A percentile compares a stretch with the other conserved stretches of the same genome.
Evolutionary conservation across 1,140 invertebrate species (phyloP).

Genomic region (Neodiprion lecontei): DNA sequence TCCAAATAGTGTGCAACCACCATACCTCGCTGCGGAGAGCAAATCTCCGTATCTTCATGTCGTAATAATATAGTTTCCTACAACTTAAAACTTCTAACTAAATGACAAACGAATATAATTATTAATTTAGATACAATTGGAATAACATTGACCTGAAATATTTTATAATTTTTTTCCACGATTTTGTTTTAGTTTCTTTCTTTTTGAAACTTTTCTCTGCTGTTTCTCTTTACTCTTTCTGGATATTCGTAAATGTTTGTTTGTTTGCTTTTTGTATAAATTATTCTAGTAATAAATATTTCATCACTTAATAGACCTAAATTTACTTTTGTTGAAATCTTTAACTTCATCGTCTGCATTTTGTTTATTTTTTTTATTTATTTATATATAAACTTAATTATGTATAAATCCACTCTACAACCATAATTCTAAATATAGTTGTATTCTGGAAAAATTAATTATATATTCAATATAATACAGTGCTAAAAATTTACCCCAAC

Average conservation of each 20-base stretch:
- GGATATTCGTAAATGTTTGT: constrained; percentile 27
- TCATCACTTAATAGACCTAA: constrained; percentile 42
- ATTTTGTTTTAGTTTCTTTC: not conserved
- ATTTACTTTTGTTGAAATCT: constrained; percentile 9
- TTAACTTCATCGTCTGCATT: constrained; percentile 6
- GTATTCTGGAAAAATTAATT: constrained; percentile 38
- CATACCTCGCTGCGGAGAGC: constrained; percentile 15
- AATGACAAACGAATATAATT: constrained; percentile 2
- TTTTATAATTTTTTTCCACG: not conserved
- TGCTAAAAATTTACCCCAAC: constrained; percentile 5
- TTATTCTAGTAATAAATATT: constrained; percentile 57
- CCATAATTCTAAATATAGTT: constrained; percentile 11
- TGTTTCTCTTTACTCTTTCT: constrained; percentile 8
- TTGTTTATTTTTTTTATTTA: constrained; percentile 13
- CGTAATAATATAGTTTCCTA: constrained; percentile 27
- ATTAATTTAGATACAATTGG: not conserved
- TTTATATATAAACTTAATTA: constrained; percentile 23
- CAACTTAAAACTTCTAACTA: constrained; percentile 15
- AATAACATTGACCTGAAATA: not conserved
- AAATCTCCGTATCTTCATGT: constrained; percentile 18
- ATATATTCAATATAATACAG: constrained; percentile 37
- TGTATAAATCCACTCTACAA: constrained; percentile 28
- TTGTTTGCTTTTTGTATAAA: constrained; percentile 45
- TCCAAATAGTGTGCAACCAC: constrained; percentile 34
- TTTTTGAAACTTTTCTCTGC: not conserved